Percentiles rank a stretch among this genome's conserved stretches.
phyloP scores from a whole-genome alignment of 2,888 invertebrate genomes.

The Germaria angustata region DNA sequence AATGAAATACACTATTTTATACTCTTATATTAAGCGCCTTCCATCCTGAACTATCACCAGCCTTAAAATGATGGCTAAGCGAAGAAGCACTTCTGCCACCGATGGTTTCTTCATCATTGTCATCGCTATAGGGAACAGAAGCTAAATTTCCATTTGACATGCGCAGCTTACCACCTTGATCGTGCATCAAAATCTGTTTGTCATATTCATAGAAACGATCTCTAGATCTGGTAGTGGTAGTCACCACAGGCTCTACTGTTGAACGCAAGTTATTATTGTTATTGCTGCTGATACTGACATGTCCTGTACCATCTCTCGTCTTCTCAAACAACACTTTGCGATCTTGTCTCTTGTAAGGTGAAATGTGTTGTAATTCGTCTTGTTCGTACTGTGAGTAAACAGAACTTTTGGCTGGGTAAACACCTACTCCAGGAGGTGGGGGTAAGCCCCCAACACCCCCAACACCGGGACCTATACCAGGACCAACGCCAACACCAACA shows the following conservation, averaged over 20 bases:
- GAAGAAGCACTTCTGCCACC: constrained; percentile 57
- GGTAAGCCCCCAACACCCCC: background rate
- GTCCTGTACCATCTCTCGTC: constrained; percentile 69
- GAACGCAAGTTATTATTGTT: constrained; percentile 1
- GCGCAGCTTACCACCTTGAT: constrained; percentile 71
- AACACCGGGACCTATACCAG: background rate
- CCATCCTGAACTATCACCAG: constrained; percentile 72
- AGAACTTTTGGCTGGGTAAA: constrained; percentile 74
- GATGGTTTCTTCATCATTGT: constrained; percentile 47
- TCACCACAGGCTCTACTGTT: constrained; percentile 34
- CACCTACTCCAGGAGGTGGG: constrained; percentile 59
- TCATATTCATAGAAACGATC: constrained; percentile 79
- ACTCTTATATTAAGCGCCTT: constrained; percentile 69
- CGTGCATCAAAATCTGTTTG: constrained; percentile 71
- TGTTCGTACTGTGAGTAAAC: constrained; percentile 69
- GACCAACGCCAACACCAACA: background rate
- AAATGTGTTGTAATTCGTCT: constrained; percentile 73
- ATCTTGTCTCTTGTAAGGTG: constrained; percentile 75
- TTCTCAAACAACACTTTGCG: constrained; percentile 76
- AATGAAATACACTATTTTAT: background rate
- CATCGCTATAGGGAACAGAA: constrained; percentile 59
- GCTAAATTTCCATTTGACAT: constrained; percentile 59
- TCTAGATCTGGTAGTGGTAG: constrained; percentile 66
- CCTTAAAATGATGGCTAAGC: constrained; percentile 68
- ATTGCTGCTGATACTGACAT: background rate